Evolutionary conservation across 2,888 invertebrate genomes (phyloP), one percentile per base, ranked within the genome.

Genomic region (Hecatera dysodea): DNA sequence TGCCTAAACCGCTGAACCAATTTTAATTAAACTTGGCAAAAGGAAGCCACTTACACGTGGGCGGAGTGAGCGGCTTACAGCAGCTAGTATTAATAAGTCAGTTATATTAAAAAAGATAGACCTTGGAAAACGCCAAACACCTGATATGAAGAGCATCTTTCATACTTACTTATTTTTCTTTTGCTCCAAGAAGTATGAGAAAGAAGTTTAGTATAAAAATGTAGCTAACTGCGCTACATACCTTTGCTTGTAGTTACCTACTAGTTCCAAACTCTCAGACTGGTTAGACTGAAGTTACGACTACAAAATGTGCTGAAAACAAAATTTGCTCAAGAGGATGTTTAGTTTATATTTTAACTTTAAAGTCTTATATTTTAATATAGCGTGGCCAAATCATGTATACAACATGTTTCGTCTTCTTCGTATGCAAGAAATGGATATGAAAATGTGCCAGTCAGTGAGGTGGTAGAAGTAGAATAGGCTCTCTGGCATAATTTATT

Each of bases 141-240:
- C 17, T 29, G 27, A 27, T 27, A 29, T 48, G 48, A 42, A 27
- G 33, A 33, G 29, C 48, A 29, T 19, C 27, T 12, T 44, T 36
- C 36, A 44, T n/a, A 8, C 11, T 11, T 33, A 33, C 15, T 55
- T 55, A 48, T 75, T 67, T 48, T 60, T 42, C n/a, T 42, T 60
- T 48, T 12, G 29, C 70, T 33, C 4, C 17, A 56, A 71, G 42
- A 71, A 56, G 19, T 68, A 29, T 0, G 48, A 22, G 22, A 48
- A 44, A 52, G 19, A 57, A 52, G 65, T 77, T 74, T 59, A 36
- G 57, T 60, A 70, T 75, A 65, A 60, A 70, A 80, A 80, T 75
- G 76, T 62, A 53, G 22, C 67, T 67, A 80, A 75, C 44, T 64
- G 53, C 52, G 48, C 63, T 48, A 48, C 48, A 62, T 74, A 75